Percentiles rank a stretch among this genome's conserved stretches.
These are phyloP conservation scores for Nemopilema nomurai DNA, from an alignment of 30 jellyfish, hydroid and myxozoan genomes.

Conservation along the genomic window DNA sequence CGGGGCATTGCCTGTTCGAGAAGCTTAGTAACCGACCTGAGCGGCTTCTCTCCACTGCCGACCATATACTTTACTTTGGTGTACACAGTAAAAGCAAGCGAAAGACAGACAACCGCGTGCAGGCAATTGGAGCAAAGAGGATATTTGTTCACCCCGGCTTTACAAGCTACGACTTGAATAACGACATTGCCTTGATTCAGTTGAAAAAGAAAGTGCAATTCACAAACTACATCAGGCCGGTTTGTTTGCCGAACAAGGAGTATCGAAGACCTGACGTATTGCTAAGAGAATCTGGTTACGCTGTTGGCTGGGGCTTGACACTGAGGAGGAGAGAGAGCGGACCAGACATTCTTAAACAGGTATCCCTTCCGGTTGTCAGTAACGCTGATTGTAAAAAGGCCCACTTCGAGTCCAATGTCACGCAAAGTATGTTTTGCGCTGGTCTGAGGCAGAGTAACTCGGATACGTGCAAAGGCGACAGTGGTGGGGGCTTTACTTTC, in stretches of 20 bases:
- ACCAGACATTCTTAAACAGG: conserved; percentile 46
- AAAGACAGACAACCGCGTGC: conserved; percentile 49
- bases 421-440: conserved; percentile 97
- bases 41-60: conserved; percentile 65
- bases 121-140: conserved; percentile 31
- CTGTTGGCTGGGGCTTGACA: conserved; percentile 97
- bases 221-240: conserved; percentile 77
- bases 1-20: conserved; percentile 95
- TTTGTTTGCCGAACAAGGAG: conserved; percentile 84
- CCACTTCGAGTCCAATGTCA: conserved; percentile 64
- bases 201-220: conserved; percentile 52
- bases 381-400: conserved; percentile 69
- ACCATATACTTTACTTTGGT: conserved; percentile 81
- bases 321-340: conserved; percentile 27
- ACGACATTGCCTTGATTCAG: conserved; percentile 94
- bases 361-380: conserved; percentile 84
- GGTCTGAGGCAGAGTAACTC: conserved; percentile 64
- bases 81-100: conserved; percentile 78
- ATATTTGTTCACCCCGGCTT: conserved; percentile 73
- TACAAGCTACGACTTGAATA: conserved; percentile 61
- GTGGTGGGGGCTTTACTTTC: conserved; percentile 94
- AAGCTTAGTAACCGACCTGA: conserved; percentile 34
- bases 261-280: conserved; percentile 28
- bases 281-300: conserved; percentile 80
- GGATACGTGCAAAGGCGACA: conserved; percentile 98